Evolutionary conservation across 2,113 vertebrate genomes (phyloP).

Genomic region (Haemorhous mexicanus): DNA sequence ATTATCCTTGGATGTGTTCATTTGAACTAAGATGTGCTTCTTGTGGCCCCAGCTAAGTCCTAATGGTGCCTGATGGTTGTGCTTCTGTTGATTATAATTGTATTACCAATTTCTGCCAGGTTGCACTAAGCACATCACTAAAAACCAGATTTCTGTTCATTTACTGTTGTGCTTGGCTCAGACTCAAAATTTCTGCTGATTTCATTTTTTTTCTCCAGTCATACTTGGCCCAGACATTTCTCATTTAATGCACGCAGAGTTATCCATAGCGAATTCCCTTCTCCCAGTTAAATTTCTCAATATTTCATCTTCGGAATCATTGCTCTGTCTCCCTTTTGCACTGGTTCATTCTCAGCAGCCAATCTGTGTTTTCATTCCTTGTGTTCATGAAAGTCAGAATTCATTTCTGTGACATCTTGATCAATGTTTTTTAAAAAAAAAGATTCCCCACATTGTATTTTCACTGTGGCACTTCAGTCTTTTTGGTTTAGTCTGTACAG

Average conservation of each 20-base stretch:
- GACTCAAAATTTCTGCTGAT: background rate
- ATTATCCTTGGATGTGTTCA: background rate
- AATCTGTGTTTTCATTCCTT: background rate
- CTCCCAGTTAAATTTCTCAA: background rate
- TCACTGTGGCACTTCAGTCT: background rate
- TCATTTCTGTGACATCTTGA: background rate
- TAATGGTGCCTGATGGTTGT: background rate
- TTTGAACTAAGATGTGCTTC: background rate
- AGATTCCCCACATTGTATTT: background rate
- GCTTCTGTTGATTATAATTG: slow-evolving; percentile 19
- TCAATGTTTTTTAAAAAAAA: background rate
- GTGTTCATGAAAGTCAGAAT: background rate
- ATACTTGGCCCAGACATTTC: background rate
- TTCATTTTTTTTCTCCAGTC: background rate
- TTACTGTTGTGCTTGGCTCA: background rate
- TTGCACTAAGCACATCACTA: background rate
- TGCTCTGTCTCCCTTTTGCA: background rate
- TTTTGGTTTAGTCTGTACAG: background rate
- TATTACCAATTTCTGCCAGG: background rate
- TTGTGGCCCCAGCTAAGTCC: background rate
- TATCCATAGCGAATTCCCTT: fast-evolving
- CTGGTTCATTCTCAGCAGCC: background rate
- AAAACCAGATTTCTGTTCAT: background rate
- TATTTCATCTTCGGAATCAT: background rate
- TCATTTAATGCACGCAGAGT: background rate